Conservation (phyloP, 2,888 invertebrate species). For the Oscheius sp. region DNA sequence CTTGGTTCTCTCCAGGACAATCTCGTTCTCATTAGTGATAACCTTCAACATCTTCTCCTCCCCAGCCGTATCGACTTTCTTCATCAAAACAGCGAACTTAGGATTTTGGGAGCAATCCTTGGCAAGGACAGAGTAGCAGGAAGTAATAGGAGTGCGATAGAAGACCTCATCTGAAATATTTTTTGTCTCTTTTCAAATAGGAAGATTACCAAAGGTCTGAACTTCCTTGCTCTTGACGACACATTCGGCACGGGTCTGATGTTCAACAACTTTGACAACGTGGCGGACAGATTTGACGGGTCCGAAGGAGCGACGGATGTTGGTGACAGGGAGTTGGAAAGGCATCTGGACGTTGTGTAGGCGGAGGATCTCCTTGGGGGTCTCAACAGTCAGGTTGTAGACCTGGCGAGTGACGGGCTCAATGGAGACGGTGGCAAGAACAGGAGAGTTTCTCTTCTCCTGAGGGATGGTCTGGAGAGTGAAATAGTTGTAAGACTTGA, state of each 20-base stretch:
- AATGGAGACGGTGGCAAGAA: slow-evolving; percentile 47
- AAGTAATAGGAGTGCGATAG: slow-evolving; percentile 62
- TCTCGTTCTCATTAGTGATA: slow-evolving; percentile 42
- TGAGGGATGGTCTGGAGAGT: background rate
- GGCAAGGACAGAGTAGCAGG: slow-evolving; percentile 71
- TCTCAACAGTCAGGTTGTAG: slow-evolving; percentile 44
- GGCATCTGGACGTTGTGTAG: slow-evolving; percentile 38
- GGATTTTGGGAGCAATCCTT: slow-evolving; percentile 71
- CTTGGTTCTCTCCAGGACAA: slow-evolving; percentile 41
- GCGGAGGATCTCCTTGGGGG: slow-evolving; percentile 36
- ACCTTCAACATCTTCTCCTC: slow-evolving; percentile 62
- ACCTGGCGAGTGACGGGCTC: slow-evolving; percentile 41
- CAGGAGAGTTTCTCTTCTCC: slow-evolving; percentile 7
- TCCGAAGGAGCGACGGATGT: slow-evolving; percentile 39
- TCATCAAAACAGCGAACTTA: slow-evolving; percentile 71
- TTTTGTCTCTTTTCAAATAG: too few relatives aligned
- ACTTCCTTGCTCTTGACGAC: slow-evolving; percentile 43
- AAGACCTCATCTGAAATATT: slow-evolving; percentile 62
- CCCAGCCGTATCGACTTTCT: slow-evolving; percentile 52
- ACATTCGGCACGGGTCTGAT: slow-evolving; percentile 37
- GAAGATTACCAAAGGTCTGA: slow-evolving; percentile 70
- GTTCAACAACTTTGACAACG: slow-evolving; percentile 35
- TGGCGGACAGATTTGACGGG: slow-evolving; percentile 32
- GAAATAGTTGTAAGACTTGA: slow-evolving; percentile 33
- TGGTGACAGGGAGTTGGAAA: slow-evolving; percentile 39